A percentile compares a stretch with the other conserved stretches of the same genome.
Evolutionary conservation across 2,113 vertebrate species (phyloP).

Genomic region (Hippotragus niger): DNA sequence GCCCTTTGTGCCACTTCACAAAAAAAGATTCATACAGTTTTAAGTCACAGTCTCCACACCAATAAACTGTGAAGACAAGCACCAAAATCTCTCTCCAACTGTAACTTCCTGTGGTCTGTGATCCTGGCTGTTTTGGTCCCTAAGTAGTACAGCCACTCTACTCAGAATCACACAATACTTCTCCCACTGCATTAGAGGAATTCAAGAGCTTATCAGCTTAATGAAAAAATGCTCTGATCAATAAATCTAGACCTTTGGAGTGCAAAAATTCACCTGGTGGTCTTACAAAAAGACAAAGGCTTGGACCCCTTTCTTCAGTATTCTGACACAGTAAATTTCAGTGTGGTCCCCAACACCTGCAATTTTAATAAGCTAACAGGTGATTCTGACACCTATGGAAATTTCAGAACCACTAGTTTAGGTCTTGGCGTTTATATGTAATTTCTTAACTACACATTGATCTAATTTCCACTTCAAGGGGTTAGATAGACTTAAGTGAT

Average conservation of each 20-base stretch:
- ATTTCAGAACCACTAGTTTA: constrained; percentile 2
- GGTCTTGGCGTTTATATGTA: background rate
- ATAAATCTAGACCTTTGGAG: background rate
- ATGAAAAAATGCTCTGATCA: background rate
- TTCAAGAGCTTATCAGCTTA: background rate
- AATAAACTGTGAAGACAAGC: background rate
- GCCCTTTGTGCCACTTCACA: background rate
- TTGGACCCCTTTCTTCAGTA: background rate
- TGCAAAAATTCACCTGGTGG: background rate
- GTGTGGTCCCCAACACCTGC: background rate
- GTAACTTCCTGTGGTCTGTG: background rate
- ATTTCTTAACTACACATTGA: background rate
- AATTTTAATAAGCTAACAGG: background rate
- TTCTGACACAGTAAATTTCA: background rate
- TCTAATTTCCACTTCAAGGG: constrained; percentile 19
- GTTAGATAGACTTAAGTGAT: constrained; percentile 1
- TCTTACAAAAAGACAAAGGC: background rate
- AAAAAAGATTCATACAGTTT: background rate
- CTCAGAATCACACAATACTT: background rate
- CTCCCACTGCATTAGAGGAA: background rate
- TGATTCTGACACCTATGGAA: background rate
- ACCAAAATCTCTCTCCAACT: background rate
- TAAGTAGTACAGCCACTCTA: background rate
- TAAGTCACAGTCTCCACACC: background rate
- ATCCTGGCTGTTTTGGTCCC: background rate